Conservation (phyloP, 2,888 invertebrate species). For the Platycheirus rosarum region DNA sequence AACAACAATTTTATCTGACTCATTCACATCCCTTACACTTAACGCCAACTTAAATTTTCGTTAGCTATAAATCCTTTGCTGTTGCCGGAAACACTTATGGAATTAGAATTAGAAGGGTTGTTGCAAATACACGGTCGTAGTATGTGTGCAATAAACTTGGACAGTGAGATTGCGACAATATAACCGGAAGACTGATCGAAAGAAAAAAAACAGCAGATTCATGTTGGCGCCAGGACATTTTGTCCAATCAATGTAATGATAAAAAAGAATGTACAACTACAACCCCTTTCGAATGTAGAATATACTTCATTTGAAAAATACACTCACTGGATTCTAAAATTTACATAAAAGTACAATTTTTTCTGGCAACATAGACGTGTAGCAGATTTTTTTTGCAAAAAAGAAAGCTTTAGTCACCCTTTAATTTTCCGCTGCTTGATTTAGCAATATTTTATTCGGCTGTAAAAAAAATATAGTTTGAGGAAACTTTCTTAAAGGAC, state of each 20-base stretch:
- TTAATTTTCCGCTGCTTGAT: not conserved
- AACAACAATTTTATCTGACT: conserved; percentile 5
- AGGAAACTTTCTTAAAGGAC: too few relatives aligned
- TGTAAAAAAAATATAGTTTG: too few relatives aligned
- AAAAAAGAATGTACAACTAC: conserved; percentile 34
- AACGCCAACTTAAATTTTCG: conserved; percentile 12
- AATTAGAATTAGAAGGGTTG: conserved; percentile 62
- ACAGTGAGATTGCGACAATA: conserved; percentile 46
- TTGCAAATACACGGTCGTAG: not conserved
- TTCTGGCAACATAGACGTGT: conserved; percentile 50
- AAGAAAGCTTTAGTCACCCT: conserved; percentile 16
- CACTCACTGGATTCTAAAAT: conserved; percentile 56
- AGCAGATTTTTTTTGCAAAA: conserved; percentile 41
- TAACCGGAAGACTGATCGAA: conserved; percentile 7
- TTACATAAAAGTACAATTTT: conserved; percentile 72
- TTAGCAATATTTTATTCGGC: not conserved
- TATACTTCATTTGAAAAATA: conserved; percentile 3
- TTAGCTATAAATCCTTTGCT: conserved; percentile 43
- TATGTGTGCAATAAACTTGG: conserved; percentile 6
- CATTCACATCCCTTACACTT: not conserved
- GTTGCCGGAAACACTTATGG: conserved; percentile 62
- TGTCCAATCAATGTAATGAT: conserved; percentile 66
- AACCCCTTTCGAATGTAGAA: conserved; percentile 14
- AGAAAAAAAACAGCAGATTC: conserved; percentile 35
- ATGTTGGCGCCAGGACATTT: conserved; percentile 62